phyloP scores from a whole-genome alignment of 2,113 vertebrate species.

The Carlito syrichta region DNA sequence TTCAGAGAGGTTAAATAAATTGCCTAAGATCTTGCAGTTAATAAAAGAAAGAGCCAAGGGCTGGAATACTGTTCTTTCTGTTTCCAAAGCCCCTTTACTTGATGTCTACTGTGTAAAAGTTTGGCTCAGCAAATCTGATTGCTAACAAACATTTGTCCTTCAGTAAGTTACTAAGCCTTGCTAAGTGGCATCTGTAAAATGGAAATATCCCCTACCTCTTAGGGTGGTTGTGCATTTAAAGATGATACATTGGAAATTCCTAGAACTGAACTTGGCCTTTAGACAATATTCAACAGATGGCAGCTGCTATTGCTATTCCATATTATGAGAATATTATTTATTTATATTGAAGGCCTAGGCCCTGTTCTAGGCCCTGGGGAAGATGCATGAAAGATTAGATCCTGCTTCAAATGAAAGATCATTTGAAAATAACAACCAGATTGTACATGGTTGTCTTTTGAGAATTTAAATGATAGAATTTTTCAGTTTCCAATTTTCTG shows the following conservation, averaged over 20 bases:
- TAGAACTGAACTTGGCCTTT: neutral
- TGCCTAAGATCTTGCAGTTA: neutral
- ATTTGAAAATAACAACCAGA: neutral
- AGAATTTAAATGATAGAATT: neutral
- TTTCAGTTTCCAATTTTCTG: neutral
- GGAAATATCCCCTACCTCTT: neutral
- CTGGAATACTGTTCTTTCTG: neutral
- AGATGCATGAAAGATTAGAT: neutral
- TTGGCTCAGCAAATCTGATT: neutral
- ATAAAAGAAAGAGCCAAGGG: neutral
- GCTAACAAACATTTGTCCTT: neutral
- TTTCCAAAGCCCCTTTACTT: neutral
- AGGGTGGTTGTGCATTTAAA: neutral
- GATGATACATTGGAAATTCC: neutral
- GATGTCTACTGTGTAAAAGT: neutral
- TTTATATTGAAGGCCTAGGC: neutral
- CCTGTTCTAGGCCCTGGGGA: no score
- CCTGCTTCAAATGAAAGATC: no score
- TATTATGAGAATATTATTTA: no score
- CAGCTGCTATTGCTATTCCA: neutral
- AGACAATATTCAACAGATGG: neutral
- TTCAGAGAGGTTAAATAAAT: conserved; percentile 37
- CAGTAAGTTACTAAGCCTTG: neutral
- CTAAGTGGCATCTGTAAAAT: neutral
- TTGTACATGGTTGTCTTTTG: neutral